These are phyloP conservation scores for Drosophila pullipes DNA, from an alignment of 2,888 invertebrate species.

Conservation along the genomic window DNA sequence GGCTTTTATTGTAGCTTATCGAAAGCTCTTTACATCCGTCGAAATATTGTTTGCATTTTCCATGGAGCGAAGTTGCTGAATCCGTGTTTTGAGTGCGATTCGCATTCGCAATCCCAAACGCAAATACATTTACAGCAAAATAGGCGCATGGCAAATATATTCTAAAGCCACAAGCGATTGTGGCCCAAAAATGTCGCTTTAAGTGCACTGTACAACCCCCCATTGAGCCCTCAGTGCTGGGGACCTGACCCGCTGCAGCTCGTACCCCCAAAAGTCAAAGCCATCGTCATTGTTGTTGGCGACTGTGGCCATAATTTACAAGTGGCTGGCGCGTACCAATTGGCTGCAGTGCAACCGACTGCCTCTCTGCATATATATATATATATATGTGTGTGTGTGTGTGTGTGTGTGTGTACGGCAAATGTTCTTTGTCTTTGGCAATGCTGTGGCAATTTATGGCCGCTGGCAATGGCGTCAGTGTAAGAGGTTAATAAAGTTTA, in stretches of 20 bases:
- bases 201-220: neutral
- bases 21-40: neutral
- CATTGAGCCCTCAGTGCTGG: neutral
- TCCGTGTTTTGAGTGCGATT: neutral
- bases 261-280: constrained; percentile 31
- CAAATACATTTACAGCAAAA: constrained; percentile 30
- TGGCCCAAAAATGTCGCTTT: constrained; percentile 28
- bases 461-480: constrained; percentile 52
- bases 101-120: constrained; percentile 18
- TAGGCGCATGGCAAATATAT: constrained; percentile 34
- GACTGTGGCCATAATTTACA: constrained; percentile 71
- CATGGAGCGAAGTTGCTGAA: neutral
- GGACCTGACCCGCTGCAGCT: constrained; percentile 11
- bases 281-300: constrained; percentile 37
- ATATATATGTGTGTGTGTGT: neutral
- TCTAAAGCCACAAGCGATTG: constrained; percentile 44
- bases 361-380: neutral
- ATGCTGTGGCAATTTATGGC: constrained; percentile 70
- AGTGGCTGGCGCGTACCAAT: constrained; percentile 67
- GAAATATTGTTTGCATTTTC: neutral
- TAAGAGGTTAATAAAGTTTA: constrained; percentile 74
- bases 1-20: neutral
- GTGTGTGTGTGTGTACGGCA: constrained; percentile 24
- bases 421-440: constrained; percentile 60
- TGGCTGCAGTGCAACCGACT: constrained; percentile 50